phyloP scores from a whole-genome alignment of 2,797 vertebrate genomes.

The Cryptoprocta ferox region DNA sequence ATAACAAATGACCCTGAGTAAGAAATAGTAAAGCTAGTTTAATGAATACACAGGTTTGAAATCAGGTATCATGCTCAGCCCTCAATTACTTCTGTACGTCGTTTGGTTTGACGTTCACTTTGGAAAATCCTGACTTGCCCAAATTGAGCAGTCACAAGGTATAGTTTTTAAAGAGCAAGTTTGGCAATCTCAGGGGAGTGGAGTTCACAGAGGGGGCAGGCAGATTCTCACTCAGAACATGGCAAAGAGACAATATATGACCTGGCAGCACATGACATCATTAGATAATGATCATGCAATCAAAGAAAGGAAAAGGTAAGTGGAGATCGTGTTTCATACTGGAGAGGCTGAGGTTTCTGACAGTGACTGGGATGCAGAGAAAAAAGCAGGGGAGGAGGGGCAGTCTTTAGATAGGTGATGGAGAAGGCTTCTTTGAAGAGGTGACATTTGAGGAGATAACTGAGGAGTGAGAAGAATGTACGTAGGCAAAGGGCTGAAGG shows the following conservation, averaged over 20 bases:
- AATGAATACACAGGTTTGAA: not conserved
- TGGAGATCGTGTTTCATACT: not conserved
- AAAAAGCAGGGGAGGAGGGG: not conserved
- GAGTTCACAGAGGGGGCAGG: not conserved
- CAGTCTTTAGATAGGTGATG: not conserved
- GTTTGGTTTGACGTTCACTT: constrained; percentile 15
- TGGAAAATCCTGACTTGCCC: not conserved
- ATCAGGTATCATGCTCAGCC: not conserved
- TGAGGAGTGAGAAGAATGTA: not conserved
- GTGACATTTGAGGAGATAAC: not conserved
- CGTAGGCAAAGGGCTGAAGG: not conserved
- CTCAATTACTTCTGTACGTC: not conserved
- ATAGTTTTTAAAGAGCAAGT: not conserved
- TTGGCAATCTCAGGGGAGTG: not conserved
- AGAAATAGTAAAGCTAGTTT: constrained; percentile 3
- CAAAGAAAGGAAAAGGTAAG: not conserved
- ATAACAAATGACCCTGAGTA: not conserved
- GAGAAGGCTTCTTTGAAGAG: not conserved
- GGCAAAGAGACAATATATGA: not conserved
- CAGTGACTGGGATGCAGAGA: not conserved
- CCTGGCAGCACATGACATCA: not conserved
- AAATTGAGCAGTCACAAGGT: not conserved
- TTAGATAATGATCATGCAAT: not conserved
- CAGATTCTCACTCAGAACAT: not conserved
- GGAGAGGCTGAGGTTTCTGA: not conserved